A percentile compares a stretch with the other conserved stretches of the same genome.
Conservation (phyloP, 2,113 vertebrate genomes). For the Melanerpes aurifrons region DNA sequence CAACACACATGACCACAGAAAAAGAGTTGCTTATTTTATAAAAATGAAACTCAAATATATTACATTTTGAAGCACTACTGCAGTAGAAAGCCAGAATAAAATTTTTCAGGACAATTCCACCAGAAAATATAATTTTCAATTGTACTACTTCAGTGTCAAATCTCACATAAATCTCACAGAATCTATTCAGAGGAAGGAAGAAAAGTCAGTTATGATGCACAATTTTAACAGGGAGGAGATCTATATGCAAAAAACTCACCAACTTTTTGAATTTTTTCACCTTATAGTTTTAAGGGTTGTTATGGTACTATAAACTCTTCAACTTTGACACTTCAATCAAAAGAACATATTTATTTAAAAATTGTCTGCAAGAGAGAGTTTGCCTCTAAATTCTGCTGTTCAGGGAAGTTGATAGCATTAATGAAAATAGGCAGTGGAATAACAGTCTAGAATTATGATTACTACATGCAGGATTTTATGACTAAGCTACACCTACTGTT, state of each 20-base stretch:
- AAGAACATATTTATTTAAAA: neutral
- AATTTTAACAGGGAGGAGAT: neutral
- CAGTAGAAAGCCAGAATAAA: neutral
- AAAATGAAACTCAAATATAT: neutral
- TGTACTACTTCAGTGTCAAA: neutral
- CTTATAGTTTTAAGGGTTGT: neutral
- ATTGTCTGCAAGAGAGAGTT: neutral
- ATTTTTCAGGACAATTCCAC: neutral
- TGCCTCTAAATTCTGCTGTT: neutral
- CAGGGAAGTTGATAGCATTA: neutral
- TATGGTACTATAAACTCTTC: neutral
- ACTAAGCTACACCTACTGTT: slow-evolving; percentile 54
- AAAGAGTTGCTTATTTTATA: neutral
- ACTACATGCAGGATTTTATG: neutral
- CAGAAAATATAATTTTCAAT: neutral
- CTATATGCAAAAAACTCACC: fast-evolving
- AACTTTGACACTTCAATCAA: neutral
- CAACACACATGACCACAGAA: neutral
- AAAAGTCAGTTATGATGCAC: neutral
- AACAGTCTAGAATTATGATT: slow-evolving; percentile 37
- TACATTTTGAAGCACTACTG: neutral
- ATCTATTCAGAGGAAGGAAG: neutral
- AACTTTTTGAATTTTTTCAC: neutral
- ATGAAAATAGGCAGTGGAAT: slow-evolving; percentile 37
- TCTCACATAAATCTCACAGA: neutral